A percentile compares a stretch with the other conserved stretches of the same genome.
These are phyloP conservation scores for Thryonomys swinderianus DNA, from an alignment of 2,113 vertebrate species.

Conservation along the genomic window DNA sequence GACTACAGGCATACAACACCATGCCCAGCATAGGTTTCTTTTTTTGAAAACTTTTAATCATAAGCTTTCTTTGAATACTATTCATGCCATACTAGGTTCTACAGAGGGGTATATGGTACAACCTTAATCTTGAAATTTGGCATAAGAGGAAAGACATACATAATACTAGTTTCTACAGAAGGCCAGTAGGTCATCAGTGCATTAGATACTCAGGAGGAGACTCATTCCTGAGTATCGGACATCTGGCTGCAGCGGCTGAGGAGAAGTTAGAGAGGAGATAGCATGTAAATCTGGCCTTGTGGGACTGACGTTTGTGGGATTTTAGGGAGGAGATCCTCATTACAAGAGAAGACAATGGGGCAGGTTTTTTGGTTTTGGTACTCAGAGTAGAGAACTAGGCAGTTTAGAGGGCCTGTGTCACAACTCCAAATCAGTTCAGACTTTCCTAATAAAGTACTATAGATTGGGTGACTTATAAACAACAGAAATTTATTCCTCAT, in stretches of 20 bases:
- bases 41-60: constrained; percentile 33
- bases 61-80: constrained; percentile 23
- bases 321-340: not conserved
- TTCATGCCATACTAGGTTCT: not conserved
- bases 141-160: not conserved
- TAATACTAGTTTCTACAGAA: not conserved
- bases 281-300: not conserved
- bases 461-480: not conserved
- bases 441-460: not conserved
- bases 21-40: not conserved
- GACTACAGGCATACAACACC: not conserved
- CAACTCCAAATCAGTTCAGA: not conserved
- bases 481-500: not conserved
- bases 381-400: not conserved
- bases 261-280: not conserved
- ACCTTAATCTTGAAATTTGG: not conserved
- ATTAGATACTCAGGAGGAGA: not conserved
- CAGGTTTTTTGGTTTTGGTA: not conserved
- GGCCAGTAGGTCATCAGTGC: not conserved
- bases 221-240: not conserved
- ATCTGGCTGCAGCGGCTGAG: not conserved
- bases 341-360: not conserved
- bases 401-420: not conserved
- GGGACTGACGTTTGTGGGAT: not conserved
- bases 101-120: not conserved